Conservation (phyloP, 2,888 invertebrate genomes). For the Epinotia brunnichana region DNA sequence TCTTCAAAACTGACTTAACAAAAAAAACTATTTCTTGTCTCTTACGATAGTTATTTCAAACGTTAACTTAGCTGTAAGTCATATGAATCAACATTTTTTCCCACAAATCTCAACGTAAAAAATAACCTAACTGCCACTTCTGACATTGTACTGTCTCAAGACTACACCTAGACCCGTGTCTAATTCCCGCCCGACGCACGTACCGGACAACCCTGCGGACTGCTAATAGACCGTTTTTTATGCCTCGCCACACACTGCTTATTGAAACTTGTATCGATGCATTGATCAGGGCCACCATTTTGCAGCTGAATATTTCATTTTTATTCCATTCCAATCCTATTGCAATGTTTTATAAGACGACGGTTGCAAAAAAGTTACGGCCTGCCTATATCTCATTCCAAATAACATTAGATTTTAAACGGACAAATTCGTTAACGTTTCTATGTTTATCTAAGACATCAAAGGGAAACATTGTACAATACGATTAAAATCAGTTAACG, state of each 20-base stretch:
- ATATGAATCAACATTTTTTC: background rate
- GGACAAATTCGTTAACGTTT: too few species aligned
- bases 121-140: constrained; percentile 7
- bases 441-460: too few species aligned
- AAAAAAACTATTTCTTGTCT: background rate
- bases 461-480: too few species aligned
- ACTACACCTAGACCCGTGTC: constrained; percentile 56
- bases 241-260: constrained; percentile 73
- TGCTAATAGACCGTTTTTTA: constrained; percentile 75
- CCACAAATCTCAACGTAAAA: background rate
- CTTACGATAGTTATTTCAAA: background rate
- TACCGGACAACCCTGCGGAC: constrained; percentile 65
- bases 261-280: constrained; percentile 77
- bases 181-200: constrained; percentile 70
- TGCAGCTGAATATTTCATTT: background rate
- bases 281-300: constrained; percentile 59
- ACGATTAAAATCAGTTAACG: too few species aligned
- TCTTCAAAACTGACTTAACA: too few species aligned
- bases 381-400: too few species aligned
- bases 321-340: background rate
- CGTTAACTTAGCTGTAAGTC: background rate
- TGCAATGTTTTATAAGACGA: too few species aligned
- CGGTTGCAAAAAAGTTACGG: too few species aligned
- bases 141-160: constrained; percentile 44
- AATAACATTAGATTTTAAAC: too few species aligned